Conservation (phyloP, 1,140 invertebrate genomes). For the Pseudachorutes palmiensis region DNA sequence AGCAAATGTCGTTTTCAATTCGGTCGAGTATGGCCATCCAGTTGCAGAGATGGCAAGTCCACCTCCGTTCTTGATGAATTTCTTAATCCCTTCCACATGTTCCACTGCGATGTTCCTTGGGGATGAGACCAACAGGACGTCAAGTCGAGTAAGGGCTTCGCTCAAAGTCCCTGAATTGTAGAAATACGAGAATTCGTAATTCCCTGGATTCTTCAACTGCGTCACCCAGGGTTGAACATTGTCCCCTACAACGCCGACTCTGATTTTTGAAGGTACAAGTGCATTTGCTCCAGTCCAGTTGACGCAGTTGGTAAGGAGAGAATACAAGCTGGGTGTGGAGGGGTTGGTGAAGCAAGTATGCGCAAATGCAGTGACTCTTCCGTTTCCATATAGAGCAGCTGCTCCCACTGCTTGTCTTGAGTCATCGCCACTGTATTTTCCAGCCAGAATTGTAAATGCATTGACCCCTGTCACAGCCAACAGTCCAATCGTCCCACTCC, state of each 20-base stretch:
- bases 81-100: background rate
- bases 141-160: background rate
- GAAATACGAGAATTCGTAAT: background rate
- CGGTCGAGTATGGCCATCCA: background rate
- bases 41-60: background rate
- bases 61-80: constrained; percentile 1
- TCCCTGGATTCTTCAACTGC: background rate
- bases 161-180: background rate
- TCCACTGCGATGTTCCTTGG: background rate
- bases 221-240: too few species aligned
- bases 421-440: background rate
- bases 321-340: background rate
- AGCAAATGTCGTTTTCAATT: background rate
- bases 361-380: constrained; percentile 3
- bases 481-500: constrained; percentile 4
- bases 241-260: background rate
- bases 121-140: background rate
- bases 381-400: background rate
- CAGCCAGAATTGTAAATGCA: constrained; percentile 7
- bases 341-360: background rate
- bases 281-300: background rate
- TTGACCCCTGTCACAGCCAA: background rate
- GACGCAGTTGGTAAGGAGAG: background rate
- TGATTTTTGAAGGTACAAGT: background rate
- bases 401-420: background rate